Evolutionary conservation across 1,140 invertebrate species (phyloP), one percentile per base, ranked within the genome.

Genomic region (Drosophila mojavensis): DNA sequence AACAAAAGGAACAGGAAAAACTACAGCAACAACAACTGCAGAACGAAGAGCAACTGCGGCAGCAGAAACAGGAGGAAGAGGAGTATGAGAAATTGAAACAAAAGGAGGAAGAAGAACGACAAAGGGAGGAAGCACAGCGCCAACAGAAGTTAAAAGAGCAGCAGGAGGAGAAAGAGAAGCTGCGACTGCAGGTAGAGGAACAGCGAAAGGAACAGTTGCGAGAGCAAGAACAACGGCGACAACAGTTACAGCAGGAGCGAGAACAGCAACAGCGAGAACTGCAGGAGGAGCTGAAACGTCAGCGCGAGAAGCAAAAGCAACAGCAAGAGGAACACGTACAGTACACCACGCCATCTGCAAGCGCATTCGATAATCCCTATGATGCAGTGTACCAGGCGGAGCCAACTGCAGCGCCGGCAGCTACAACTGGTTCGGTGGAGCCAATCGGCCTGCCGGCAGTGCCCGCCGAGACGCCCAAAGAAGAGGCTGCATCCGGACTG

Each of bases 301-400:
- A 65, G 11, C 15, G 28, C 0, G 33, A 41, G 13, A 15, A 65
- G 13, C 62, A 65, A 13, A 15, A 33, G 15, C 39, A 36, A 1
- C 3, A n/a, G 17, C 17, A 39, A 11, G 7, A 45, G 2, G 41
- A 65, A 26, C 47, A 50, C 1, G 4, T 28, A 3, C 13, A 59
- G 30, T 45, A 78, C 4, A 86, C 83, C 4, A 86, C 83, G 15
- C 80, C 84, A 24, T 48, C 70, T 2, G 20, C 82, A 0, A 17
- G 51, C 1, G n/a, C 39, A 1, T 60, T 64, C 17, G 65, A 77
- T 7, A 62, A 77, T 7, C 64, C 76, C 0, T 79, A 83, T 11
- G 84, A 63, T 15, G 59, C 72, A 7, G n/a, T 62, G 3, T n/a
- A 74, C 5, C 65, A 83, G 2, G 85, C 30, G 10, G 70, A 78